Evolutionary conservation across 2,113 vertebrate genomes (phyloP).

Genomic region (Cardinalis cardinalis): DNA sequence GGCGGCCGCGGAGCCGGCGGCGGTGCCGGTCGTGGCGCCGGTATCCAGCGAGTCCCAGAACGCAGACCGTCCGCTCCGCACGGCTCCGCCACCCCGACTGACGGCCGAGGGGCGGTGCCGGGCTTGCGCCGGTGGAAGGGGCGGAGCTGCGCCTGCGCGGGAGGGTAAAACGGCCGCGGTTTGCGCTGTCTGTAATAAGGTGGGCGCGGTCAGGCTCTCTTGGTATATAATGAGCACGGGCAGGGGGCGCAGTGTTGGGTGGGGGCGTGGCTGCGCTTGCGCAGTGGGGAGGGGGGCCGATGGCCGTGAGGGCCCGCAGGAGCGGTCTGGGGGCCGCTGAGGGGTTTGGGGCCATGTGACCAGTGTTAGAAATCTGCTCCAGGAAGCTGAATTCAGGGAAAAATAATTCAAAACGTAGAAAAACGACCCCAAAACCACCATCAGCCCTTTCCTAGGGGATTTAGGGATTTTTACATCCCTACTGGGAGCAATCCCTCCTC

Average conservation of each 20-base stretch:
- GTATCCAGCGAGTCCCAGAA: background rate
- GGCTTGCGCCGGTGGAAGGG: background rate
- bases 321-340: background rate
- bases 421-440: background rate
- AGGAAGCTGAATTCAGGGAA: background rate
- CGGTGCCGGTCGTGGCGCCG: background rate
- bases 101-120: no score
- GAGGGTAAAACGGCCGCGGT: accelerated
- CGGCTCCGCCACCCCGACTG: background rate
- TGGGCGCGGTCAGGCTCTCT: background rate
- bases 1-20: background rate
- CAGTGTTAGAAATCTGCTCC: accelerated
- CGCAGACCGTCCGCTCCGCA: accelerated
- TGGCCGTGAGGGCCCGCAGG: background rate
- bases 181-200: accelerated
- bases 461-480: background rate
- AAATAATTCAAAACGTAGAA: background rate
- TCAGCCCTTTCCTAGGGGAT: background rate
- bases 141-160: background rate
- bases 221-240: accelerated
- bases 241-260: accelerated
- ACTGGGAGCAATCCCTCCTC: background rate
- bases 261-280: background rate
- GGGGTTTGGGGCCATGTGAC: no score
- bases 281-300: accelerated